A percentile compares a stretch with the other conserved stretches of the same genome.
Conservation (phyloP, 1,140 invertebrate species). For the Eupristina koningsbergeri region DNA sequence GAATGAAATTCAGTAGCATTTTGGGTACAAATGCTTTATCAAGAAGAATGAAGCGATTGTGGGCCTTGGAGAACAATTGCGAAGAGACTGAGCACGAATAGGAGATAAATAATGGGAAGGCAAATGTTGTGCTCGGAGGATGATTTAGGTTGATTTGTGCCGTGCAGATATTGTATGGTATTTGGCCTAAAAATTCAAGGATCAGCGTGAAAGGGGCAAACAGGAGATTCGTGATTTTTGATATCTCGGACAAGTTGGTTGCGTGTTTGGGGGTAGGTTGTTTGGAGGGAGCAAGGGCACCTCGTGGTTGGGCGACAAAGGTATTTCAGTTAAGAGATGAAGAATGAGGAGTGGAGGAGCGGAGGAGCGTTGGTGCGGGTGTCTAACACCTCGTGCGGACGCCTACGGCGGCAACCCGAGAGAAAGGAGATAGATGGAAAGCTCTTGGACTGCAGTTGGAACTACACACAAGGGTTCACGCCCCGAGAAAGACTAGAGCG, state of each 20-base stretch:
- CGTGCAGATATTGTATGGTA: too few relatives aligned
- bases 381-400: not conserved
- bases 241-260: conserved; percentile 35
- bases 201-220: too few relatives aligned
- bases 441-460: not conserved
- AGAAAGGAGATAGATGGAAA: conserved; percentile 13
- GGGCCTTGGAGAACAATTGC: too few relatives aligned
- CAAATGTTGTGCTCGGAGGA: too few relatives aligned
- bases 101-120: too few relatives aligned
- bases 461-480: not conserved
- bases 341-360: conserved; percentile 38
- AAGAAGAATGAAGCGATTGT: too few relatives aligned
- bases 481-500: not conserved
- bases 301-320: conserved; percentile 37
- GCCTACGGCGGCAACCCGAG: not conserved
- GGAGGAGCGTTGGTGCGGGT: not conserved
- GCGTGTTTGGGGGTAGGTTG: not conserved
- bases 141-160: too few relatives aligned
- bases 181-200: too few relatives aligned
- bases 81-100: too few relatives aligned
- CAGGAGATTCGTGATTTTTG: conserved; percentile 37
- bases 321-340: conserved; percentile 49
- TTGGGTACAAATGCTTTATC: too few relatives aligned
- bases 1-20: too few relatives aligned
- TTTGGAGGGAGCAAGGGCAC: not conserved